A percentile compares a stretch with the other conserved stretches of the same genome.
phyloP scores from a whole-genome alignment of 2,113 vertebrate genomes.

The Piprites chloris region DNA sequence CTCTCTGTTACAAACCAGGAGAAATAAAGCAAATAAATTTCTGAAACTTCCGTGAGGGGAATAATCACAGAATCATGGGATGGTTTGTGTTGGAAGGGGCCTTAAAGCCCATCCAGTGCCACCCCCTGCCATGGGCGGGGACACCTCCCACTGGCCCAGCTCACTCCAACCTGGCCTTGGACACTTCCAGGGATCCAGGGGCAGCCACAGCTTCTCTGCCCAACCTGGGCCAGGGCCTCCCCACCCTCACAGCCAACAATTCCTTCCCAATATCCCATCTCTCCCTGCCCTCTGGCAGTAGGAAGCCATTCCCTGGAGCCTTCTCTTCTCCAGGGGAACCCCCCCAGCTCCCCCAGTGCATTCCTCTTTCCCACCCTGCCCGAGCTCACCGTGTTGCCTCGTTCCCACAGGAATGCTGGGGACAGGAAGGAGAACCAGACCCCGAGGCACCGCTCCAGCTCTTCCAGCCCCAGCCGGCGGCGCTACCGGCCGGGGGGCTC shows the following conservation, averaged over 20 bases:
- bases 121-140: not conserved
- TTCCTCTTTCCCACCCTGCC: too few relatives aligned
- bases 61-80: not conserved
- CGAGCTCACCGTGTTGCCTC: too few relatives aligned
- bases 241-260: not conserved
- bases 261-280: not conserved
- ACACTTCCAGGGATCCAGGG: not conserved
- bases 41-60: not conserved
- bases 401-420: slow-evolving; percentile 27
- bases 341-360: not conserved
- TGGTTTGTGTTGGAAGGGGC: not conserved
- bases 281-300: not conserved
- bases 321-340: not conserved
- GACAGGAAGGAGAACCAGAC: slow-evolving; percentile 69
- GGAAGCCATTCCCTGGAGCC: not conserved
- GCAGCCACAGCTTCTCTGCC: not conserved
- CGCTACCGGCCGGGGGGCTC: slow-evolving; percentile 45
- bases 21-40: not conserved
- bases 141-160: not conserved
- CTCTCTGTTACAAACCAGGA: not conserved
- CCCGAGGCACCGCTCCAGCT: slow-evolving; percentile 65
- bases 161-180: not conserved
- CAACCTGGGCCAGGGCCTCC: not conserved
- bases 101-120: not conserved
- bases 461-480: slow-evolving; percentile 65